Evolutionary conservation across 2,888 invertebrate species (phyloP), one percentile per base, ranked within the genome.

Genomic region (Phyllotreta striolata): DNA sequence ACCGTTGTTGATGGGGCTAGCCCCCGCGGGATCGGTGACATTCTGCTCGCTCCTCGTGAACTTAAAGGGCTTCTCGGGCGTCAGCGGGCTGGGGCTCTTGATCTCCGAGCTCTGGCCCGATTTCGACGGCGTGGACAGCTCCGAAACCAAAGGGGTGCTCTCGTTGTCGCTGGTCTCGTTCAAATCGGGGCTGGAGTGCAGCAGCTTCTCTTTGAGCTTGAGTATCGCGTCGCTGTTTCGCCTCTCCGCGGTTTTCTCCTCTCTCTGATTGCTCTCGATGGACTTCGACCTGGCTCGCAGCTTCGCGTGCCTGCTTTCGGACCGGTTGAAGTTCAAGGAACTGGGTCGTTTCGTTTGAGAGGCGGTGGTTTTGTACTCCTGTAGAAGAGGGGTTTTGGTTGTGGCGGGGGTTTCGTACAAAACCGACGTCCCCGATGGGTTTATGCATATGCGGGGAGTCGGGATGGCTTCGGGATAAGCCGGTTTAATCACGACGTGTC

Each of bases 71-170:
- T 68, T 58, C n/a, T 75, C 75, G 0, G 76, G 75, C 0, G 75
- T 72, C 6, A 72, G 54, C 2, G 78, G 77, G 49, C 71, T 72
- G 0, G 79, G 77, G 3, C 77, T 76, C 69, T 72, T 74, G 0
- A 73, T 63, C 39, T 76, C 76, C 7, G 76, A 73, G 63, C 76
- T 77, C 37, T 76, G 74, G 6, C 72, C 71, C 1, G 77, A 77
- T 56, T 72, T 74, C 14, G 77, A 76, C 6, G 78, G 76, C 0
- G 78, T 74, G 4, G 78, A 80, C 7, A 78, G 71, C 67, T 80
- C 79, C 0, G 85, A 85, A 6, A 90, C 88, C 64, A 90, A 83
- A 62, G 89, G 89, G 1, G 90, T 88, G 70, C 87, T 87, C 75
- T 91, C 91, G 77, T 89, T 89, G 76, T 89, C 89, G 77, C 86